Evolutionary conservation across 2,888 invertebrate genomes (phyloP).

Genomic region (Octonoba sinensis): DNA sequence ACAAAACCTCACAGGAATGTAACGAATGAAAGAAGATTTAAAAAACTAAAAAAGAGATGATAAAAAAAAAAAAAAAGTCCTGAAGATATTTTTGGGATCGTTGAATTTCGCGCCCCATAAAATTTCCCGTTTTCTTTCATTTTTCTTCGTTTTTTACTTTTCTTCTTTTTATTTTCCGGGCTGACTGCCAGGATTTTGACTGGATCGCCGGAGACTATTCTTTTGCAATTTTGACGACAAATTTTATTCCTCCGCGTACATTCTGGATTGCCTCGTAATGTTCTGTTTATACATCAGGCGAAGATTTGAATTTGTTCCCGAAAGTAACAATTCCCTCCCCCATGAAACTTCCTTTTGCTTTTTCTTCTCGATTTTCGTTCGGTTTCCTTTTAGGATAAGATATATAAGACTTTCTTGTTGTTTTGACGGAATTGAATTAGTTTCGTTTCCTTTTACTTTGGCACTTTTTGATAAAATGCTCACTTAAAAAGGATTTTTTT

Average conservation of each 20-base stretch:
- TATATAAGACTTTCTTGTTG: too few species aligned
- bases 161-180: constrained; percentile 20
- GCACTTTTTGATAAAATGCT: too few species aligned
- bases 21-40: constrained; percentile 31
- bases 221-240: constrained; percentile 58
- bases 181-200: constrained; percentile 40
- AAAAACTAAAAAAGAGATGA: constrained; percentile 1
- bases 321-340: constrained; percentile 28
- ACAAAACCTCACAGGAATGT: constrained; percentile 52
- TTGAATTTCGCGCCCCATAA: constrained; percentile 61
- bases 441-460: too few species aligned
- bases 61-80: constrained; percentile 16
- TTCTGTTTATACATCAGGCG: constrained; percentile 59
- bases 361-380: neutral
- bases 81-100: constrained; percentile 60
- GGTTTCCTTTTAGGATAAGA: neutral
- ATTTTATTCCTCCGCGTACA: constrained; percentile 50
- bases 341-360: neutral
- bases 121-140: constrained; percentile 41
- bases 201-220: constrained; percentile 44
- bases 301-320: constrained; percentile 44
- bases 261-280: constrained; percentile 59
- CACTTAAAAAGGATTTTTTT: too few species aligned
- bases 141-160: neutral
- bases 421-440: too few species aligned